These are phyloP conservation scores for Sylvia atricapilla DNA, from an alignment of 2,113 vertebrate genomes.

Conservation along the genomic window DNA sequence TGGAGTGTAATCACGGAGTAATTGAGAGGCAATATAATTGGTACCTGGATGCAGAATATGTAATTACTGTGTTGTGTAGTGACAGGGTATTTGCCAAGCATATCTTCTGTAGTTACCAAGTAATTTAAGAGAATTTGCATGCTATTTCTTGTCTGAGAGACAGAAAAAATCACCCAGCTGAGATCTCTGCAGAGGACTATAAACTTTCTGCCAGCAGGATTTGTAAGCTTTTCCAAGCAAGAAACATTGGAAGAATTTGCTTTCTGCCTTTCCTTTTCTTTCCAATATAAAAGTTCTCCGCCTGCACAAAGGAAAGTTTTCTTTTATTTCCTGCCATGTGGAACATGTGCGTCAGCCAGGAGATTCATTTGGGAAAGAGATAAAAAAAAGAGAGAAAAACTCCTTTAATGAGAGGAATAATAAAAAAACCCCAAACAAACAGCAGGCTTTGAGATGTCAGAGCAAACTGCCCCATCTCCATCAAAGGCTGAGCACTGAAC, in stretches of 20 bases:
- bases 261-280: background rate
- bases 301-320: background rate
- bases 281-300: background rate
- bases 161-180: background rate
- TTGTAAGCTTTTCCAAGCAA: background rate
- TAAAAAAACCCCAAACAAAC: background rate
- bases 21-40: conserved; percentile 36
- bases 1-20: conserved; percentile 28
- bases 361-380: background rate
- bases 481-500: background rate
- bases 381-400: background rate
- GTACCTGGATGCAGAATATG: conserved; percentile 30
- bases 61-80: conserved; percentile 35
- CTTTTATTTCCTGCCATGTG: background rate
- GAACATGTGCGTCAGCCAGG: background rate
- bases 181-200: conserved; percentile 12
- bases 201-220: conserved; percentile 20
- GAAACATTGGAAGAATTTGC: background rate
- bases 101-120: conserved; percentile 13
- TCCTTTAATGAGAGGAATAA: background rate
- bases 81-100: conserved; percentile 10
- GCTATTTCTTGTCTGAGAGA: conserved; percentile 29
- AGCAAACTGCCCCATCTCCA: background rate
- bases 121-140: conserved; percentile 42
- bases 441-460: background rate